Percentiles rank a stretch among this genome's conserved stretches.
Conservation (phyloP, 2,797 vertebrate species). For the Chromobotia macracanthus region DNA sequence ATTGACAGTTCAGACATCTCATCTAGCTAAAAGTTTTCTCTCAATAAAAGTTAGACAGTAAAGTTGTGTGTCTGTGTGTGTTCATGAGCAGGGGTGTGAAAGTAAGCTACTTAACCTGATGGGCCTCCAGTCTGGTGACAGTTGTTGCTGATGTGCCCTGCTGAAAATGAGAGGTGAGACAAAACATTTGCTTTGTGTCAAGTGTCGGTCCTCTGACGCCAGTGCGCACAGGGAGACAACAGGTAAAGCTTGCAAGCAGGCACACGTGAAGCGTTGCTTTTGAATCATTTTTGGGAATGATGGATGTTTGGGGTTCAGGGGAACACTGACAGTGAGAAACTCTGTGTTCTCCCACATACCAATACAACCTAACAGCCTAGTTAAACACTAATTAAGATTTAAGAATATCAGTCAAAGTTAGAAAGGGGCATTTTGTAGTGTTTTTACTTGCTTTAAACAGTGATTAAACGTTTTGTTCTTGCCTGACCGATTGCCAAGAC, state of each 20-base stretch:
- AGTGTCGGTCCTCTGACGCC: slow-evolving; percentile 37
- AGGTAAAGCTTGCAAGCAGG: neutral
- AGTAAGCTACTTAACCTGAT: slow-evolving; percentile 35
- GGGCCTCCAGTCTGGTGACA: slow-evolving; percentile 50
- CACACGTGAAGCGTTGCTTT: slow-evolving; percentile 30
- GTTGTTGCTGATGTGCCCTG: slow-evolving; percentile 26
- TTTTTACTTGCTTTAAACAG: slow-evolving; percentile 47
- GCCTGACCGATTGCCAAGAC: slow-evolving; percentile 48
- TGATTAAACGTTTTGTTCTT: slow-evolving; percentile 48
- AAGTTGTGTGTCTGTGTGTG: slow-evolving; percentile 42
- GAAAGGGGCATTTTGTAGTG: slow-evolving; percentile 25
- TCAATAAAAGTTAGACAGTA: slow-evolving; percentile 36
- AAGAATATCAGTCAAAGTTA: slow-evolving; percentile 29
- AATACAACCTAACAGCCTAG: slow-evolving; percentile 20
- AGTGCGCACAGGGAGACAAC: slow-evolving; percentile 29
- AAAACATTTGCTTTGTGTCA: slow-evolving; percentile 43
- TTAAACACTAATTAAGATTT: slow-evolving; percentile 54
- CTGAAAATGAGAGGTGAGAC: slow-evolving; percentile 33
- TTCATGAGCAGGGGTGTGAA: slow-evolving; percentile 46
- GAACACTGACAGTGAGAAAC: slow-evolving; percentile 20
- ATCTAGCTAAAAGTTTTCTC: slow-evolving; percentile 13
- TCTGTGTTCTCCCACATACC: slow-evolving; percentile 24
- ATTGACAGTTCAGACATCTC: slow-evolving; percentile 43
- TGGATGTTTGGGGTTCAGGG: slow-evolving; percentile 38
- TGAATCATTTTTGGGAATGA: slow-evolving; percentile 27